Percentiles rank a stretch among this genome's conserved stretches.
Conservation (phyloP, 2,113 vertebrate species). For the Ictidomys tridecemlineatus region DNA sequence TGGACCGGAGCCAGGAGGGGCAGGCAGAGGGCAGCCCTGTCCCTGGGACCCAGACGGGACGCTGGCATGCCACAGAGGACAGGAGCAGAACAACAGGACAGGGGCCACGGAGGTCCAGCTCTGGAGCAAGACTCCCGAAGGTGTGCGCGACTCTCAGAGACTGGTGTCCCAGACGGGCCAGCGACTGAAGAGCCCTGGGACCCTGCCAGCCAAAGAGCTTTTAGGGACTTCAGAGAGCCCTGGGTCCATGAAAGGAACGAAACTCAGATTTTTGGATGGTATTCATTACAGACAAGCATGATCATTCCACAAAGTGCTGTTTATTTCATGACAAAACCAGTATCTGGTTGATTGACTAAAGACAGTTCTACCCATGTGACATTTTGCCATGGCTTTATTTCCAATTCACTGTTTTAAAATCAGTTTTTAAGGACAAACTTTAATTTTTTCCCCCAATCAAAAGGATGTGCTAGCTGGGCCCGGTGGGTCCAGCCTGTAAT, state of each 20-base stretch:
- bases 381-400: conserved; percentile 22
- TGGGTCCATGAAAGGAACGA: background rate
- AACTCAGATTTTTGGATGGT: background rate
- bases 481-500: too few relatives aligned
- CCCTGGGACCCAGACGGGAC: background rate
- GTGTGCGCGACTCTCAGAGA: background rate
- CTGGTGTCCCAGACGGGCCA: background rate
- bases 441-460: background rate
- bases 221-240: background rate
- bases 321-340: conserved; percentile 11
- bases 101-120: background rate
- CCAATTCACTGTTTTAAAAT: background rate
- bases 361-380: background rate
- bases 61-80: background rate
- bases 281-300: background rate
- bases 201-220: background rate
- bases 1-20: background rate
- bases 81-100: background rate
- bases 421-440: background rate
- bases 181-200: background rate
- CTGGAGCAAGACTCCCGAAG: background rate
- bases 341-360: background rate
- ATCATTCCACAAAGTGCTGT: background rate
- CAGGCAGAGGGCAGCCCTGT: background rate
- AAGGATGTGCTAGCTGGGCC: background rate